Evolutionary conservation across 2,888 invertebrate species (phyloP).

Genomic region (Megalurothrips usitatus): DNA sequence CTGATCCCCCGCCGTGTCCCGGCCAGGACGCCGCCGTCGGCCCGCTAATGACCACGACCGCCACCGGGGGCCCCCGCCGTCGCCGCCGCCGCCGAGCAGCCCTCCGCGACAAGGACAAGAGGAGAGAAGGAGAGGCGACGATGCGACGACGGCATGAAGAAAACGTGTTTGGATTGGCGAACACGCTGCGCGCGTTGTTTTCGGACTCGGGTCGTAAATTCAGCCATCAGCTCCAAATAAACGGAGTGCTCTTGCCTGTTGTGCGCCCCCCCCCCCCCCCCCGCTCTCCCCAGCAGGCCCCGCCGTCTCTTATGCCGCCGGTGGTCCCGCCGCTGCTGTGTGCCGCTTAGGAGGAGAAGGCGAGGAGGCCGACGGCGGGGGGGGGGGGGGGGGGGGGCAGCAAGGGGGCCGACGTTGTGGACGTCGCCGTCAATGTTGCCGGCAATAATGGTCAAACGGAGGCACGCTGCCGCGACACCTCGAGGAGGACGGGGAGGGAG

Average conservation of each 20-base stretch:
- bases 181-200: constrained; percentile 19
- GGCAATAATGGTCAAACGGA: not conserved
- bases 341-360: not conserved
- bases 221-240: constrained; percentile 26
- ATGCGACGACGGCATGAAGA: not conserved
- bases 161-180: constrained; percentile 26
- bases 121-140: not conserved
- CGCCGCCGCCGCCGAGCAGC: no score
- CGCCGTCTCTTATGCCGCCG: not conserved
- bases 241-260: constrained; percentile 8
- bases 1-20: not conserved
- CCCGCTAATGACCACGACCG: not conserved
- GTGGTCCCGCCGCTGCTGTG: not conserved
- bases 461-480: not conserved
- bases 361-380: not conserved
- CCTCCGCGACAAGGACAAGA: not conserved
- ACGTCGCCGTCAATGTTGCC: constrained; percentile 4
- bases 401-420: not conserved
- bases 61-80: not conserved
- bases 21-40: not conserved
- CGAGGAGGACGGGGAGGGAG: not conserved
- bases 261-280: not conserved
- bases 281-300: not conserved
- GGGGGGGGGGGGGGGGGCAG: not conserved
- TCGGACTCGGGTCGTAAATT: constrained; percentile 18